phyloP scores from a whole-genome alignment of 2,113 vertebrate species.

The Heloderma charlesbogerti region DNA sequence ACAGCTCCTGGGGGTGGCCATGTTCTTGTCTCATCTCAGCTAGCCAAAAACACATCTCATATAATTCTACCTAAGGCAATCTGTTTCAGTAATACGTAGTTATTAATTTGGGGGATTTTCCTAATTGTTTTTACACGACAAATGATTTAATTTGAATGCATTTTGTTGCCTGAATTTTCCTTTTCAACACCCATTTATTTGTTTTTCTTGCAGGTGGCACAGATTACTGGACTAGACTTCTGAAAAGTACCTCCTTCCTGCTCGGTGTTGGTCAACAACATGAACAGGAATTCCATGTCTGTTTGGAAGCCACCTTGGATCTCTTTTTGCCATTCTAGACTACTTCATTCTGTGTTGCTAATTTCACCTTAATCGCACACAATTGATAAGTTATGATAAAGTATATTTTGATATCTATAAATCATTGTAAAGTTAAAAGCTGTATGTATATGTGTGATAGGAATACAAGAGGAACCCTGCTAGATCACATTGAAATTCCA shows the following conservation, averaged over 20 bases:
- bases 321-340: background rate
- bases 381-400: background rate
- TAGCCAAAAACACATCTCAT: background rate
- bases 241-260: background rate
- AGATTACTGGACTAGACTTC: background rate
- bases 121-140: background rate
- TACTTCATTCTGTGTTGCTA: background rate
- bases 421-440: background rate
- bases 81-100: too few relatives aligned
- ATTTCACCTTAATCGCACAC: background rate
- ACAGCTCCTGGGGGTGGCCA: background rate
- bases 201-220: background rate
- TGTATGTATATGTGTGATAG: background rate
- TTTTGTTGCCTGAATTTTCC: background rate
- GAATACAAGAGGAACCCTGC: background rate
- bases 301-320: background rate
- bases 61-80: background rate
- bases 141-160: background rate
- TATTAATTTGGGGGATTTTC: background rate
- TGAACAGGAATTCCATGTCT: background rate
- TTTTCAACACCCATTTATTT: background rate
- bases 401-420: background rate
- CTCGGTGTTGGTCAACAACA: conserved; percentile 1
- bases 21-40: background rate
- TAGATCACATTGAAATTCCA: background rate